These are phyloP conservation scores for Trichonephila clavata DNA, from an alignment of 1,140 invertebrate genomes.

Conservation along the genomic window DNA sequence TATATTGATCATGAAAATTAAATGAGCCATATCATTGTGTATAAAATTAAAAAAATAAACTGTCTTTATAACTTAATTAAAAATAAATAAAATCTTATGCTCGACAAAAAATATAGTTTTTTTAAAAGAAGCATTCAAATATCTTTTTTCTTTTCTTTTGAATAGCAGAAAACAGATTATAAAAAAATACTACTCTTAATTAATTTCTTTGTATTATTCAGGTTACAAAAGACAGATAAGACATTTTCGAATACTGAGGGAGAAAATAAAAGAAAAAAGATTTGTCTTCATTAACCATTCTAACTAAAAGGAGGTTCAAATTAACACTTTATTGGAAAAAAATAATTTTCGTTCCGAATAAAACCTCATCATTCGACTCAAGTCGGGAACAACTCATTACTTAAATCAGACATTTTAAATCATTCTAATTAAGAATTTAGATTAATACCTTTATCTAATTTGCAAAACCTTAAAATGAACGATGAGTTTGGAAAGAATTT, in stretches of 20 bases:
- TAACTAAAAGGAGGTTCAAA: background rate
- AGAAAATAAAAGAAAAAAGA: background rate
- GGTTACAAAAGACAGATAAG: background rate
- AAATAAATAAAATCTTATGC: background rate
- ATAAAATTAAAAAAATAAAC: too few relatives aligned
- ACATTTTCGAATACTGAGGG: background rate
- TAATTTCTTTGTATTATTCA: background rate
- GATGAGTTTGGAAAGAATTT: background rate
- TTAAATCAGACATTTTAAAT: conserved; percentile 47
- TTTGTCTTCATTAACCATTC: conserved; percentile 36
- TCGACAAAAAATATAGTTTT: too few relatives aligned
- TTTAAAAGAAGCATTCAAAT: too few relatives aligned
- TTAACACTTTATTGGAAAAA: background rate
- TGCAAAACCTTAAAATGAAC: conserved; percentile 7
- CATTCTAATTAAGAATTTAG: conserved; percentile 56
- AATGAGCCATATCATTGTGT: too few relatives aligned
- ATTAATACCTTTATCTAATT: conserved; percentile 59
- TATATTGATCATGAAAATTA: too few relatives aligned
- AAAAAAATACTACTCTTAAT: background rate
- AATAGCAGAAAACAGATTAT: too few relatives aligned
- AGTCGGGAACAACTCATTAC: conserved; percentile 24
- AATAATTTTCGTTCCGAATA: background rate
- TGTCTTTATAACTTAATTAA: background rate
- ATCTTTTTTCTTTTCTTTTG: too few relatives aligned
- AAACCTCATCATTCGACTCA: background rate